Evolutionary conservation across 2,113 vertebrate genomes (phyloP).

Genomic region (Mesocricetus auratus): DNA sequence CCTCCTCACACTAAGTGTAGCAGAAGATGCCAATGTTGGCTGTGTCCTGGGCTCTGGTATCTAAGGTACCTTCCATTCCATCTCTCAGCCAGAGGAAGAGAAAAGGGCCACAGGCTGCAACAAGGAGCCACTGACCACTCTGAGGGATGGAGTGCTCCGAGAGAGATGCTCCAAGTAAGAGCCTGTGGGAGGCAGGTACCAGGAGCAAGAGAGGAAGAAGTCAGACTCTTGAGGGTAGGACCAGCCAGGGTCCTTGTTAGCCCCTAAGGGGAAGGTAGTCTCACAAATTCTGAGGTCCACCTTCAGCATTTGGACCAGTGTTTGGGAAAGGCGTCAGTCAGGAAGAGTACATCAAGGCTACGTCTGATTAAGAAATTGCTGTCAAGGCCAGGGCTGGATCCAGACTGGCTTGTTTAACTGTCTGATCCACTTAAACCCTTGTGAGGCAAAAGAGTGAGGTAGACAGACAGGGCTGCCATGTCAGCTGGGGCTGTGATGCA

Average conservation of each 20-base stretch:
- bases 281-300: background rate
- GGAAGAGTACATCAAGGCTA: conserved; percentile 44
- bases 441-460: background rate
- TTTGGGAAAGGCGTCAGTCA: conserved; percentile 37
- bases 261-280: background rate
- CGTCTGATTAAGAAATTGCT: conserved; percentile 40
- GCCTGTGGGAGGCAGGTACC: background rate
- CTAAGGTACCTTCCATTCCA: background rate
- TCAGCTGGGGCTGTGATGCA: conserved; percentile 6
- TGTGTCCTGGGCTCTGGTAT: background rate
- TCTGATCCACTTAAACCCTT: conserved; percentile 71
- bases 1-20: rapidly evolving
- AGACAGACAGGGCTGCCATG: background rate
- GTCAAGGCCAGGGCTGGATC: conserved; percentile 37
- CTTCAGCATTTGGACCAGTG: background rate
- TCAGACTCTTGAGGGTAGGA: background rate
- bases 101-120: background rate
- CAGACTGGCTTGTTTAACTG: conserved; percentile 59
- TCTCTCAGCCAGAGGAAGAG: background rate
- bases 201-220: background rate
- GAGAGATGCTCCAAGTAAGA: no score
- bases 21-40: background rate
- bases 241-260: no score
- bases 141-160: background rate
- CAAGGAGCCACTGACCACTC: background rate